Evolutionary conservation across 2,888 invertebrate species (phyloP), one percentile per base, ranked within the genome.

Genomic region (Phyto melanocephala): DNA sequence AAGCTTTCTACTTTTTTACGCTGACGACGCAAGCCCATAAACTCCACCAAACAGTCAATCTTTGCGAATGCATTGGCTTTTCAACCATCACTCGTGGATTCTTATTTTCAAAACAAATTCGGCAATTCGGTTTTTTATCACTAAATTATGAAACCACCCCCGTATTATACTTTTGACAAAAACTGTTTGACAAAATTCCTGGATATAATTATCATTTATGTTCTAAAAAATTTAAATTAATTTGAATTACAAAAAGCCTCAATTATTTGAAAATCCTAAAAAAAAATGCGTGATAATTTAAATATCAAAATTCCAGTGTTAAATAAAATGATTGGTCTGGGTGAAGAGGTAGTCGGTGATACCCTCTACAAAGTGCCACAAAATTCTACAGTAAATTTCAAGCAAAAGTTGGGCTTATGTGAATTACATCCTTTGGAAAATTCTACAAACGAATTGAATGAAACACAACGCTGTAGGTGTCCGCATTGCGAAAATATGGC

Each of bases 401-500:
- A 80, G 1, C 70, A 67, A 17, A 83, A 67, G 37, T 17, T 76
- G 22, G 84, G 68, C 24, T 47, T 72, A 5, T 22, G 22, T 37
- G 74, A 77, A 10, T 5, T 22, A 1, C 11, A 65, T 6, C 56
- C 76, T 13, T 1, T 42, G 15, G 79, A 68, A 35, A 80, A 74
- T 13, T 35, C 81, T 47, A 13, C 58, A 20, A 11, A 24, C 10
- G 17, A 60, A 15, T 7, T 17, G 0, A 54, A 52, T 45, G 47
- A 68, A 52, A 40, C 37, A n/a, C 7, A 58, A 3, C 82, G 70
- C 68, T 72, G 76, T 42, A 87, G 86, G 58, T 89, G 89, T 50
- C 85, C 85, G 2, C 87, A 89, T 62, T 89, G 89, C 60, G 88
- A 88, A 58, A 88, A 87, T 54, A 87, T 89, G 90, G 90, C 89